phyloP scores from a whole-genome alignment of 2,797 vertebrate species.

The Passerculus sandwichensis region DNA sequence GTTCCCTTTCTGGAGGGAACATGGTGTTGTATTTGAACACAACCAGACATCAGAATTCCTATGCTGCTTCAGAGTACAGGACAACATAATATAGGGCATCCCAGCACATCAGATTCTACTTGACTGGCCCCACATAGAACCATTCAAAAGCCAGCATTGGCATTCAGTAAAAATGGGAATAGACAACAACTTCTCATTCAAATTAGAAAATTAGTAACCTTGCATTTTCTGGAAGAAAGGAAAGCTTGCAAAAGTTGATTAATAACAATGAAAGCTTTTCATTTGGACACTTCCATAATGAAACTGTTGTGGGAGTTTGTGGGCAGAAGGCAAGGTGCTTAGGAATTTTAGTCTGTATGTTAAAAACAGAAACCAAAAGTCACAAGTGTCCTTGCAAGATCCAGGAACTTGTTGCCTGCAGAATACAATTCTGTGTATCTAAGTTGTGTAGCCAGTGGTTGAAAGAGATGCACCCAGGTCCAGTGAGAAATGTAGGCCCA shows the following conservation, averaged over 20 bases:
- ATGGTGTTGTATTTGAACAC: background rate
- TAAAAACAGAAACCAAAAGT: background rate
- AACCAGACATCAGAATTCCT: background rate
- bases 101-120: background rate
- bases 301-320: background rate
- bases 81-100: background rate
- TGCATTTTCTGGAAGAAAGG: background rate
- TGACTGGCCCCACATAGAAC: background rate
- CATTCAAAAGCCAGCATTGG: background rate
- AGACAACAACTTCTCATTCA: background rate
- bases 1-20: background rate
- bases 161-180: background rate
- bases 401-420: background rate
- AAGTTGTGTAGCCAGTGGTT: background rate
- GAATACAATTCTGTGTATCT: background rate
- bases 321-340: background rate
- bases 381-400: background rate
- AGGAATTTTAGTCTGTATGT: background rate
- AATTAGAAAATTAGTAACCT: background rate
- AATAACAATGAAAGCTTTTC: background rate
- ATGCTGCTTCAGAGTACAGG: background rate
- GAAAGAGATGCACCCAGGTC: background rate
- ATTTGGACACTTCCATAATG: background rate
- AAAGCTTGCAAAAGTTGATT: background rate
- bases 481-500: background rate